Evolutionary conservation across 1,140 invertebrate species (phyloP).

Genomic region (Hestina assimilis): DNA sequence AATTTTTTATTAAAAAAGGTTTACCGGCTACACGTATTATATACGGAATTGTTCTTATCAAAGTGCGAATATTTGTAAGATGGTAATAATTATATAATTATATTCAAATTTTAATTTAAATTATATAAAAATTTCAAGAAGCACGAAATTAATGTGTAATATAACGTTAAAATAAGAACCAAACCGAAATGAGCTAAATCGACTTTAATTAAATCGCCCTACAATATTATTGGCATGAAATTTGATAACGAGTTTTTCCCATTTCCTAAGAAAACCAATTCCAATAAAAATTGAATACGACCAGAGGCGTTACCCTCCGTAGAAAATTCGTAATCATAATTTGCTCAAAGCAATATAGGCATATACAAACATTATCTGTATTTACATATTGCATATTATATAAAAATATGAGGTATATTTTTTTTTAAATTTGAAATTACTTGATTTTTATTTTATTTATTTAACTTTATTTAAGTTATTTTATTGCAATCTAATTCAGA

Average conservation of each 20-base stretch:
- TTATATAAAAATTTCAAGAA: not conserved
- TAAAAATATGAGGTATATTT: too few species aligned
- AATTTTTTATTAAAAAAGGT: too few species aligned
- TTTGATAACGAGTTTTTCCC: constrained; percentile 7
- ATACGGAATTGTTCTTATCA: too few species aligned
- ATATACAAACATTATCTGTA: not conserved
- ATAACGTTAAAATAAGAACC: not conserved
- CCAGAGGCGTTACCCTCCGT: not conserved
- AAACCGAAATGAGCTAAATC: not conserved
- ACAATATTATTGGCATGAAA: not conserved
- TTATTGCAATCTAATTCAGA: too few species aligned
- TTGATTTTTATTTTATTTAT: too few species aligned
- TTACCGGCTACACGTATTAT: too few species aligned
- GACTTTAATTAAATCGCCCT: constrained; percentile 11
- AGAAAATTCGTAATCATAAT: constrained; percentile 10
- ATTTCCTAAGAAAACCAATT: constrained; percentile 16
- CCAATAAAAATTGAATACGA: constrained; percentile 2
- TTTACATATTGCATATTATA: too few species aligned
- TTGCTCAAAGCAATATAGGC: not conserved
- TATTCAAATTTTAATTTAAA: too few species aligned
- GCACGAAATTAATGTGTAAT: not conserved
- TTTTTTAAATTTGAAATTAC: too few species aligned
- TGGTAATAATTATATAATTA: too few species aligned
- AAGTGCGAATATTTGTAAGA: too few species aligned
- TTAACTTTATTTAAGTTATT: too few species aligned